Evolutionary conservation across 2,797 vertebrate species (phyloP).

Genomic region (Alcedo quadribrachys): DNA sequence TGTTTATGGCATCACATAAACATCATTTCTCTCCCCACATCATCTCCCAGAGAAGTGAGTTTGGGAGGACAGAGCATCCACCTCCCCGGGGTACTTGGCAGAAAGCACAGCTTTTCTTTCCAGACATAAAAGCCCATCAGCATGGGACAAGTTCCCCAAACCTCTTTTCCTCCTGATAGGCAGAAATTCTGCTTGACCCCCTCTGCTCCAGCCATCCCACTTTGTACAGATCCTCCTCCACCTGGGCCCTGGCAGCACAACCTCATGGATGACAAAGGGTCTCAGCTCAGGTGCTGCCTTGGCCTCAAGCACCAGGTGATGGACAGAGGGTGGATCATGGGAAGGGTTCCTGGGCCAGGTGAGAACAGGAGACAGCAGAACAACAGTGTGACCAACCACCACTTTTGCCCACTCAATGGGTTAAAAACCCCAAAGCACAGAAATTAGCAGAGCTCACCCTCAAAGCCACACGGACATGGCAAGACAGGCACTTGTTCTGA

Average conservation of each 20-base stretch:
- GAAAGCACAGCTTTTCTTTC: background rate
- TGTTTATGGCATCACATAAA: background rate
- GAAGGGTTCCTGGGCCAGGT: slow-evolving; percentile 80
- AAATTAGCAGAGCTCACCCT: background rate
- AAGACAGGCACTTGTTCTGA: background rate
- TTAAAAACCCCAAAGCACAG: background rate
- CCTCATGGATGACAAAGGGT: slow-evolving; percentile 25
- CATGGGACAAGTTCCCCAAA: background rate
- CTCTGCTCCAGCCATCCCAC: slow-evolving; percentile 74
- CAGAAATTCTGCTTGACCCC: slow-evolving; percentile 72
- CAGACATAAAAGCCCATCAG: background rate
- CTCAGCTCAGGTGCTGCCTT: slow-evolving; percentile 16
- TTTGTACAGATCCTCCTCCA: slow-evolving; percentile 67
- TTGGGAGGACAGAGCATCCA: background rate
- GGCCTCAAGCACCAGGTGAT: background rate
- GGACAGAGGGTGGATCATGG: background rate
- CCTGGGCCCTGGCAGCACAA: slow-evolving; percentile 83
- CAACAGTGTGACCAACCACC: background rate
- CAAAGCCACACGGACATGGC: background rate
- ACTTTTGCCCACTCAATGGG: background rate
- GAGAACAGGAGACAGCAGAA: background rate
- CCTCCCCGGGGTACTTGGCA: background rate
- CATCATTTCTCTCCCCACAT: background rate
- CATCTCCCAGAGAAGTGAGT: background rate
- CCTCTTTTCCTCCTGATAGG: slow-evolving; percentile 68